phyloP scores from a whole-genome alignment of 2,888 invertebrate species.

The Tineola bisselliella region DNA sequence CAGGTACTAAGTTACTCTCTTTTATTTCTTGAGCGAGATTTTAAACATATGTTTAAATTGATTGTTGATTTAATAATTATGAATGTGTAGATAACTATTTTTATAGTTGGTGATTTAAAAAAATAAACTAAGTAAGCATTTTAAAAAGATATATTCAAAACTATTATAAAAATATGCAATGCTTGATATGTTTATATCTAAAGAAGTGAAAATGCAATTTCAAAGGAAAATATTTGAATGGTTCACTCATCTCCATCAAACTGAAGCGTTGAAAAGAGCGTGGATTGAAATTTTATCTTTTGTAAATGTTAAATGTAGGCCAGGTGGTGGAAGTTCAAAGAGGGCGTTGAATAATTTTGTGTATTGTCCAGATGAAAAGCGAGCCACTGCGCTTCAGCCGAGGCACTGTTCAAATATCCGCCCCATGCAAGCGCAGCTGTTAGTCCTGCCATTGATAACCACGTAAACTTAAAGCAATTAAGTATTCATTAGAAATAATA shows the following conservation, averaged over 20 bases:
- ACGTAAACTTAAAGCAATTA: background rate
- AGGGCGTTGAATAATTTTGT: conserved; percentile 22
- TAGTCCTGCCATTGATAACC: background rate
- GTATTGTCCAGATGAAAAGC: conserved; percentile 28
- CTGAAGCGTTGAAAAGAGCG: conserved; percentile 3
- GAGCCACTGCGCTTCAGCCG: conserved; percentile 19
- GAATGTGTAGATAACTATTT: too few relatives aligned
- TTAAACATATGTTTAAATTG: too few relatives aligned
- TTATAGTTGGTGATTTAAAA: too few relatives aligned
- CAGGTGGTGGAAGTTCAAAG: conserved; percentile 19
- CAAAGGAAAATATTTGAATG: background rate
- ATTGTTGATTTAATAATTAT: too few relatives aligned
- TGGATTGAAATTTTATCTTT: conserved; percentile 16
- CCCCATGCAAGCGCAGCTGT: background rate
- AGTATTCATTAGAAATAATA: background rate
- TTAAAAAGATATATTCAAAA: too few relatives aligned
- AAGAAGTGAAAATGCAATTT: background rate
- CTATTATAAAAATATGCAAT: too few relatives aligned
- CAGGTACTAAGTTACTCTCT: too few relatives aligned
- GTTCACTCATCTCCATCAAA: background rate
- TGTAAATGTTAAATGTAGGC: conserved; percentile 22
- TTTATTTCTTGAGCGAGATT: too few relatives aligned
- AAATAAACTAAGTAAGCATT: too few relatives aligned
- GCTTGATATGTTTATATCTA: background rate
- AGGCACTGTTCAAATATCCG: conserved; percentile 8